These are phyloP conservation scores for Xestia sexstrigata DNA, from an alignment of 2,888 invertebrate genomes.

Conservation along the genomic window DNA sequence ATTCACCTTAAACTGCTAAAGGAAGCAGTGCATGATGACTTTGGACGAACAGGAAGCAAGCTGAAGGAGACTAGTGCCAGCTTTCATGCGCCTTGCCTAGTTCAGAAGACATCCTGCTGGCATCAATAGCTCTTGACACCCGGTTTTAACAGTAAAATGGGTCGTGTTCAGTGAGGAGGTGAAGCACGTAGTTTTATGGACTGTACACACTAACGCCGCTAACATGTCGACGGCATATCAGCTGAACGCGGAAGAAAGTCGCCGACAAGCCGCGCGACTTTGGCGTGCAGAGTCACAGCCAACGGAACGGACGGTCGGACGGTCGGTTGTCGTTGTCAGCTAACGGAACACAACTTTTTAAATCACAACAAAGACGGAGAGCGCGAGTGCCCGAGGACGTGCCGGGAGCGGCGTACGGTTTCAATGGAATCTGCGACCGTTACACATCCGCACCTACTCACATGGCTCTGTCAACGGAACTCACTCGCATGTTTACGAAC, in stretches of 20 bases:
- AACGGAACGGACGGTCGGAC: too few species aligned
- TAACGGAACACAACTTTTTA: background rate
- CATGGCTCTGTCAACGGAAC: background rate
- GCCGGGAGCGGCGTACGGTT: slow-evolving; percentile 53
- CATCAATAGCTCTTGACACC: background rate
- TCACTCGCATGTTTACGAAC: background rate
- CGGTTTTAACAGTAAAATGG: too few species aligned
- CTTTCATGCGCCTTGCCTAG: background rate
- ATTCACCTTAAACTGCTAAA: background rate
- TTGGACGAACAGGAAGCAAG: slow-evolving; percentile 5
- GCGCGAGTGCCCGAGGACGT: slow-evolving; percentile 1
- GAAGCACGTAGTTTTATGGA: background rate
- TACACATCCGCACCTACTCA: slow-evolving; percentile 44
- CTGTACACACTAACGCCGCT: background rate
- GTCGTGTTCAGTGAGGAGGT: background rate
- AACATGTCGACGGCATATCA: background rate
- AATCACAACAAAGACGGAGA: slow-evolving; percentile 14
- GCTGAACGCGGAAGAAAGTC: background rate
- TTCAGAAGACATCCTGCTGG: background rate
- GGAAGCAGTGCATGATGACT: background rate
- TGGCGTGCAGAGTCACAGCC: background rate
- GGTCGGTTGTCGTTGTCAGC: too few species aligned
- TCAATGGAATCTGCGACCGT: slow-evolving; percentile 69
- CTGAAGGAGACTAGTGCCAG: background rate
- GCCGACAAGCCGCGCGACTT: background rate